Evolutionary conservation across 2,888 invertebrate species (phyloP), one percentile per base, ranked within the genome.

Genomic region (Morpho deidamia): DNA sequence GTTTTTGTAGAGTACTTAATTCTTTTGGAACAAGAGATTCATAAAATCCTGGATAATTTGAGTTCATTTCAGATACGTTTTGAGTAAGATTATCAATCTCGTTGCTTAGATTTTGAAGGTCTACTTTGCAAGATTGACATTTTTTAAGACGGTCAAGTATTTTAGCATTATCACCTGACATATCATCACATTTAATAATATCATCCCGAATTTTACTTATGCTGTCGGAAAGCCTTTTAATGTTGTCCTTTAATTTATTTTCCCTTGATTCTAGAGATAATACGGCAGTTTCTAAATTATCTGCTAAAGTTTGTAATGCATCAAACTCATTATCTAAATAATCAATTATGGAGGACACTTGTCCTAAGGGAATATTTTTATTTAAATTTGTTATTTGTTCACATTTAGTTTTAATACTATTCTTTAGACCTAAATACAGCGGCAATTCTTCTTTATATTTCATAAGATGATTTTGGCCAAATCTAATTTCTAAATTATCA

Each of bases 361-460:
- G 94, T 7, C 95, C 92, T 34, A 95, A 92, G 10, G 93, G 92
- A 58, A 92, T 90, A 49, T 92, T 93, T 66, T 93, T 92, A 71
- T 95, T 95, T 51, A 96, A 85, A 71, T 95, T 94, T 0, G 92
- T 83, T 37, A 98, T 89, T 70, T 97, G 96, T 53, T 93, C 92
- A 55, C 94, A 94, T 85, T 97, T 98, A 8, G 93, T 91, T 39
- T 92, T 91, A 51, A 98, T 93, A 57, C 94, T 95, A 64, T 94
- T 93, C 67, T 94, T 94, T 3, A 96, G 83, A 51, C 95, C 93
- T 56, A 93, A 90, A 72, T 96, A 94, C 0, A 94, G 91, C 0
- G 96, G 95, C 34, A 97, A 76, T 77, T 98, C 97, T 67, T 95
- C 96, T 71, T 94, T 94, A 73, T 97, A 98, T 76, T 96, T 96